Base-by-base conservation (phyloP, 2,797 vertebrate species). In the Tokudaia tokunoshimensis region DNA sequence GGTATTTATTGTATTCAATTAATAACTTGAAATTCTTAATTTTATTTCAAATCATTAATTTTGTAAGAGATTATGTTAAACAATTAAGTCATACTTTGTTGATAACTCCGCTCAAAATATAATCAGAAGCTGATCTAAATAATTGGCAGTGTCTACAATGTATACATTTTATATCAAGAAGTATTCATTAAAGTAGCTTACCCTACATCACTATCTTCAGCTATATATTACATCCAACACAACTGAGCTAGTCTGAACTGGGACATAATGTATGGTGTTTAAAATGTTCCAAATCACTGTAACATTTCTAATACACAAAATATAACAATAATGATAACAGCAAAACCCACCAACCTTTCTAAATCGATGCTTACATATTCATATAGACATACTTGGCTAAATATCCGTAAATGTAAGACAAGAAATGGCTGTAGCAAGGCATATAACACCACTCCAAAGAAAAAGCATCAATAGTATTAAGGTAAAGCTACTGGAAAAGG, bases 101-200 rank as follows among this genome's bases (percentile, higher is more conserved):
- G 57, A 61, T 76, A 70, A 91, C 84, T 89, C 63, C 92, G 65
- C 20, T 89, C 55, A 85, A 96, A 96, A 78, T 92, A 81, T 81
- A 93, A 84, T 15, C 1, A 82, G 89, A 47, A 61, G 14, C n/a
- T 84, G 57, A 92, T 88, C 57, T 96, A 92, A 95, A 31, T 34
- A 91, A 87, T 12, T 79, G n/a, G 57, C 31, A 74, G 67, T 76
- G 7, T 90, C 47, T 94, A 24, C 0, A 67, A 95, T 14, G 47
- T 74, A 74, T 37, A 29, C 4, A 55, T 37, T 17, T n/a, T 52
- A 86, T 41, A 92, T 67, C 67, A 92, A 87, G 85, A 78, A 85
- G 22, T 90, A 89, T 47, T 92, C 80, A 82, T 70, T 79, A 93
- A 81, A 91, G 24, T 8, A 79, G 63, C 57, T 31, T 80, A 50